Base-by-base conservation (phyloP, 2,113 vertebrate genomes). In the Mola mola region DNA sequence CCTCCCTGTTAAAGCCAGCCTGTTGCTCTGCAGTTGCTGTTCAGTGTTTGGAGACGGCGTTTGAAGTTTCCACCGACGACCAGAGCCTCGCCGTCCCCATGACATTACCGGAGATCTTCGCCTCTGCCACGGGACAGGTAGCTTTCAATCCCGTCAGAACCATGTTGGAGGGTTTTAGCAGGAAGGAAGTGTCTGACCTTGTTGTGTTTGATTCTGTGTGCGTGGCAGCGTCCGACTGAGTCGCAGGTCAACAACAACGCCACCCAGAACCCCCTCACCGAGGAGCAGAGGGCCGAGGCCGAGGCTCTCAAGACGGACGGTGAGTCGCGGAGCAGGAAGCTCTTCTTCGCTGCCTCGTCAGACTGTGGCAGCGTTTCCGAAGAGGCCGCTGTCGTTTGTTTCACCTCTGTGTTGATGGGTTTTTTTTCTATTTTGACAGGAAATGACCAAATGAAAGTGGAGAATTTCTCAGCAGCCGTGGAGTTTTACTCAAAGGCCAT, bases 21-120 rank as follows among this genome's bases (percentile, higher is more conserved):
- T 22, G 8, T 59, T 6, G 1, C 15, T 26, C 62, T 79, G 11
- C 81, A 99, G 97, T 99, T 42, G 96, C 97, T 13, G 94, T 96
- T 76, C 97, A 99, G 86, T 98, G 97, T 91, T 89, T 99, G 87
- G 97, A 99, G 84, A 98, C 96, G 0, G 96, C 96, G 0, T 99
- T 97, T 5, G 93, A 95, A 0, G 92, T 99, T 48, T 95, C 96
- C 0, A 76, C 92, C 13, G 95, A 96, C 0, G 96, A 98, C 78
- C 86, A 84, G 13, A 92, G 81, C 63, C 90, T 98, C 0, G 93
- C 94, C 0, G 88, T 98, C 15, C 84, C 91, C 10, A 77, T 94
- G 52, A 94, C 92, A 6, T 93, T 98, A 16, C 93, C 94, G 0
- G 95, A 98, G 62, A 93, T 98, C 61, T 98, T 99, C 4, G 85